Evolutionary conservation across 2,797 vertebrate species (phyloP).

Genomic region (Lutjanus argentimaculatus): DNA sequence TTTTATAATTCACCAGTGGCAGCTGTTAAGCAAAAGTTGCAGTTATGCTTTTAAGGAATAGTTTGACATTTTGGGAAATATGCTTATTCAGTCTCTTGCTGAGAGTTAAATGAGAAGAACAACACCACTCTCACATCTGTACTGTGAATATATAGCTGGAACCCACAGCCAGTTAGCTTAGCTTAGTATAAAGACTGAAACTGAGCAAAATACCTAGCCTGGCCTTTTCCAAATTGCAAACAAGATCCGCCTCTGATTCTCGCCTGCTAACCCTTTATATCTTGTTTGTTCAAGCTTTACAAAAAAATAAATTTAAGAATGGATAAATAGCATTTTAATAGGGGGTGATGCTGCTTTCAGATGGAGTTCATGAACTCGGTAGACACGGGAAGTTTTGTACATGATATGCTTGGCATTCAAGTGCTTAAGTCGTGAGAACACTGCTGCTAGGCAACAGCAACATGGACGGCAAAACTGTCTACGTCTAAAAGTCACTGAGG

Average conservation of each 20-base stretch:
- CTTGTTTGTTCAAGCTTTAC: background rate
- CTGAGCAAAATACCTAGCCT: background rate
- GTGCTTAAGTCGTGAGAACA: too few species aligned
- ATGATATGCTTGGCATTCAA: too few species aligned
- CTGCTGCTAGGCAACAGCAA: too few species aligned
- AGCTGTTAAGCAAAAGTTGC: background rate
- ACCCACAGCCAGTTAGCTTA: background rate
- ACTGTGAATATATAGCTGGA: background rate
- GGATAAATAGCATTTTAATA: background rate
- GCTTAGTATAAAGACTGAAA: background rate
- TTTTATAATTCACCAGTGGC: background rate
- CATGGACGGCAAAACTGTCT: too few species aligned
- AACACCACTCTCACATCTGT: background rate
- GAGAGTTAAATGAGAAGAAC: background rate
- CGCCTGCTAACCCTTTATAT: background rate
- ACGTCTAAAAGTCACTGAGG: too few species aligned
- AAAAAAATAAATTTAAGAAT: background rate
- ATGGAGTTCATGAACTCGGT: too few species aligned
- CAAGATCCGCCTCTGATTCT: background rate
- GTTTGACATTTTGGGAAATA: background rate
- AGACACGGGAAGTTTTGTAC: too few species aligned
- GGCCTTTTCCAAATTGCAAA: background rate
- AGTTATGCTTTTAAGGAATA: background rate
- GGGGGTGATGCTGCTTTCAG: too few species aligned
- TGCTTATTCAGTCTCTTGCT: background rate